Percentiles rank a stretch among this genome's conserved stretches.
These are phyloP conservation scores for Eupithecia subfuscata DNA, from an alignment of 2,888 invertebrate genomes.

Conservation along the genomic window DNA sequence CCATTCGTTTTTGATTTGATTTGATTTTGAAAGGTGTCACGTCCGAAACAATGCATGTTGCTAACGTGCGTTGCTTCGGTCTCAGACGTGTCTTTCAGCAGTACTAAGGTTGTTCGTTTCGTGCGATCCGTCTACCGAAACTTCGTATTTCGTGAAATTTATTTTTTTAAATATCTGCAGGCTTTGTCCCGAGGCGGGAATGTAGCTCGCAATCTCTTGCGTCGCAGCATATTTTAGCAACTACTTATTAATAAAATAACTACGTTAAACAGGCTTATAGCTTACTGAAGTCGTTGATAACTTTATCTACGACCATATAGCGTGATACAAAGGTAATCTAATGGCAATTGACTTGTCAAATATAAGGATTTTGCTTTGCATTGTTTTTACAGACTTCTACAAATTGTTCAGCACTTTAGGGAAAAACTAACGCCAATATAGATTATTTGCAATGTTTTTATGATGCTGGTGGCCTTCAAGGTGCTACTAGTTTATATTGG, in stretches of 20 bases:
- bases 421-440: not conserved
- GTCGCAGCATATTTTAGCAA: not conserved
- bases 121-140: too few relatives aligned
- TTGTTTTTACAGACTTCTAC: not conserved
- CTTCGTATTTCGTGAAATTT: too few relatives aligned
- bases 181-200: too few relatives aligned
- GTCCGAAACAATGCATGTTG: too few relatives aligned
- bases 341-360: not conserved
- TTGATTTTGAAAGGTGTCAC: too few relatives aligned
- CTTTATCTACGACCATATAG: not conserved
- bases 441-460: not conserved
- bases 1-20: too few relatives aligned
- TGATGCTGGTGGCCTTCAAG: not conserved
- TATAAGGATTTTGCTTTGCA: slow-evolving; percentile 1
- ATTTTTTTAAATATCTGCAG: too few relatives aligned
- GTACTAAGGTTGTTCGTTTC: too few relatives aligned
- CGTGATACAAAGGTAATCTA: not conserved
- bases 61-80: too few relatives aligned
- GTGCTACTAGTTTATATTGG: not conserved
- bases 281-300: not conserved
- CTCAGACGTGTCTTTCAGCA: too few relatives aligned
- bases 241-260: not conserved
- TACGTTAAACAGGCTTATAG: not conserved
- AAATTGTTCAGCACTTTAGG: not conserved
- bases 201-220: not conserved